Evolutionary conservation across 2,888 invertebrate species (phyloP).

Genomic region (Amblyjoppa proteus): DNA sequence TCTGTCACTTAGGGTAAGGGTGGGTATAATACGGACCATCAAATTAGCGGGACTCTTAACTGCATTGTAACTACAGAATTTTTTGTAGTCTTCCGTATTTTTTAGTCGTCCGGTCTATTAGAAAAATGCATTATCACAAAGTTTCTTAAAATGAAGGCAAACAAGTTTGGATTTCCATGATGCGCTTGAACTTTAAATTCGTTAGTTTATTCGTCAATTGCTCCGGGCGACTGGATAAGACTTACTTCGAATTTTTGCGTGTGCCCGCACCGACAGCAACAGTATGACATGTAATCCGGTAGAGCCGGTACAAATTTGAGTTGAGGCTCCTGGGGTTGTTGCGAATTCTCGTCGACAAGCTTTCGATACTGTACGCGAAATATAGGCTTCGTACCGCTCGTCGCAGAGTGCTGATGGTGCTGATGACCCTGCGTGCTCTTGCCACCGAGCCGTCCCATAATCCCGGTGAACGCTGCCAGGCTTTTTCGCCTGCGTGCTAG

Average conservation of each 20-base stretch:
- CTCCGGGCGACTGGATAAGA: slow-evolving; percentile 33
- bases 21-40: no score
- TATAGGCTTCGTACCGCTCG: slow-evolving; percentile 84
- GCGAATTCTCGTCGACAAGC: slow-evolving; percentile 86
- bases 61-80: not conserved
- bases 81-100: not conserved
- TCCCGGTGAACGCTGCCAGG: slow-evolving; percentile 83
- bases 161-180: not conserved
- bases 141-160: not conserved
- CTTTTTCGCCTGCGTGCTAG: slow-evolving; percentile 83
- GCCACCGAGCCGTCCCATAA: slow-evolving; percentile 86
- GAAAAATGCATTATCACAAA: not conserved
- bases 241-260: slow-evolving; percentile 87
- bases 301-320: slow-evolving; percentile 86
- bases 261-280: slow-evolving; percentile 88
- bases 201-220: not conserved
- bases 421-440: slow-evolving; percentile 79
- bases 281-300: slow-evolving; percentile 87
- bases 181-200: not conserved
- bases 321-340: slow-evolving; percentile 81
- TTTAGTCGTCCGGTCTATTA: not conserved
- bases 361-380: slow-evolving; percentile 88
- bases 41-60: no score
- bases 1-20: no score
- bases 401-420: slow-evolving; percentile 70